Evolutionary conservation across 2,888 invertebrate genomes (phyloP).

Genomic region (Noctuana brunneofusca): DNA sequence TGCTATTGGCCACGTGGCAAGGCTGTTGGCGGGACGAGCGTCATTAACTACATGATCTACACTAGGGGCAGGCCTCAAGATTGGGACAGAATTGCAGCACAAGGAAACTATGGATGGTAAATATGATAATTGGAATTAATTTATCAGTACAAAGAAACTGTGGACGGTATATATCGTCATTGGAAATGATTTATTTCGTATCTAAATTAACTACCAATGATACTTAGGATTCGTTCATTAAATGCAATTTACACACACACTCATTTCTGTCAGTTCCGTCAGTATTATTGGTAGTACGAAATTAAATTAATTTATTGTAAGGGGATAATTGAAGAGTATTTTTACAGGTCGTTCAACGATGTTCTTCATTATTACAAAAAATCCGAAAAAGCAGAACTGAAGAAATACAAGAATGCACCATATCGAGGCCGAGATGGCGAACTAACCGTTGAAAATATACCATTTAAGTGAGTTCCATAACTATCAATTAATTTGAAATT

Average conservation of each 20-base stretch:
- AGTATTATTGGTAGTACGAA: too few relatives aligned
- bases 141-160: too few relatives aligned
- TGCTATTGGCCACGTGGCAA: constrained; percentile 90
- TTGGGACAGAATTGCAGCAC: constrained; percentile 86
- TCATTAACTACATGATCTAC: constrained; percentile 93
- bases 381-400: constrained; percentile 81
- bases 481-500: too few relatives aligned
- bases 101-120: constrained; percentile 89
- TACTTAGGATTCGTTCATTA: too few relatives aligned
- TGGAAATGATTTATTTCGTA: too few relatives aligned
- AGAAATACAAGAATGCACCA: constrained; percentile 72
- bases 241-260: too few relatives aligned
- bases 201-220: too few relatives aligned
- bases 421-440: constrained; percentile 85
- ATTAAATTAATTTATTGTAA: too few relatives aligned
- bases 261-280: too few relatives aligned
- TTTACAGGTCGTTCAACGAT: constrained; percentile 84
- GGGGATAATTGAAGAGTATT: not conserved
- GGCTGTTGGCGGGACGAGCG: constrained; percentile 91
- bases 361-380: constrained; percentile 84
- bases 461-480: constrained; percentile 69
- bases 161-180: too few relatives aligned
- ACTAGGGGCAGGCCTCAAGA: constrained; percentile 89
- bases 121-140: not conserved
- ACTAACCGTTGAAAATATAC: constrained; percentile 84